Base-by-base conservation (phyloP, 2,113 vertebrate species). In the Eclectus roratus region DNA sequence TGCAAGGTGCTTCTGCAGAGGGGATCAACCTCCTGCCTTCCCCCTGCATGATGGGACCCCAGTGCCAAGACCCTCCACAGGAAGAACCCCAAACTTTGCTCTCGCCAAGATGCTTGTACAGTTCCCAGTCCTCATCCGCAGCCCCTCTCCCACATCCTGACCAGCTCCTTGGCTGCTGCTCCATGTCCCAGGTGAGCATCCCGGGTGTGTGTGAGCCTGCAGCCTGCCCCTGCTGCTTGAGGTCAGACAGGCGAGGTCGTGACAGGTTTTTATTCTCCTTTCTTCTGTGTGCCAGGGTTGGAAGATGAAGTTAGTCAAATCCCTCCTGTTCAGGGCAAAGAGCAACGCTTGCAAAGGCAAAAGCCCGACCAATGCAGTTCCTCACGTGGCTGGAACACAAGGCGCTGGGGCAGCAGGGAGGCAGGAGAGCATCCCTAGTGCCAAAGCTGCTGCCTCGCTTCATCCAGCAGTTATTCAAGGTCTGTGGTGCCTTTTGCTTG, bases 121-220 rank as follows among this genome's bases (percentile, higher is more conserved):
- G 28, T 9, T 31, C 14, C 56, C 23, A 9, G 43, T 23, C 23
- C 9, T 13, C 35, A 3, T 5, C 80, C 1, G 5, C 33, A 2
- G 0, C 2, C 21, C 37, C 28, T 2, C 33, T 6, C 37, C 0
- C 2, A 7, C n/a, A 3, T 11, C 28, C 17, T 0, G 1, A 2
- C 1, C 53, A 8, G 56, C 39, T 28, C 52, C 17, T 43, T 0
- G 50, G 60, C 66, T 52, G 69, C 84, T 14, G 10, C 23, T 56
- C 28, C n/a, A 1, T 10, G 2, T 2, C 39, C 46, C 5, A 24
- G 28, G 52, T 25, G 55, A 41, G 58, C 21, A 2, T 28, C 13
- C 2, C 11, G 13, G 21, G 21, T 35, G 56, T 58, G 56, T 58
- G 35, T 58, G 33, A 39, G 66, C 1, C 29, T 11, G 63, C 74